Evolutionary conservation across 2,888 invertebrate species (phyloP), one percentile per base, ranked within the genome.

Genomic region (Parasteatoda lunata): DNA sequence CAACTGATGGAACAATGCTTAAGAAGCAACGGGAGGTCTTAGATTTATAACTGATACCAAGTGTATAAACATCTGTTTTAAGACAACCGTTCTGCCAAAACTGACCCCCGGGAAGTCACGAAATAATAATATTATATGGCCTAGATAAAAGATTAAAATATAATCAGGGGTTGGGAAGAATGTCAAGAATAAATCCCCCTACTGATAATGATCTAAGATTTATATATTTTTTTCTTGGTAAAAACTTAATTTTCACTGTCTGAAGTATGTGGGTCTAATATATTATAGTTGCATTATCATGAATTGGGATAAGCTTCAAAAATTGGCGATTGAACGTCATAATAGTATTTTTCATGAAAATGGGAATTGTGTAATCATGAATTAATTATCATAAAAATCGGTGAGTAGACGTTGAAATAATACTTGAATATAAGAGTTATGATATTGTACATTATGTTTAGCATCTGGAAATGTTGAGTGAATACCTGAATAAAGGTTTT

Each of bases 31-130:
- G 59, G 59, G 59, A n/a, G 59, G 59, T 59, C 9, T 59, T n/a
- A 13, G 59, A 59, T 59, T n/a, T 59, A 4, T 13, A n/a, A 4
- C 59, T 13, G 59, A 59, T 59, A 59, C 59, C 11, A 59, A n/a
- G 59, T 59, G 59, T 59, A 59, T 59, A 59, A 59, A 59, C 59
- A 59, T 9, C 59, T 59, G 59, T 59, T n/a, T 59, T 59, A 30
- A n/a, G 59, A 59, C 59, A 59, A 9, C 59, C 59, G n/a, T n/a
- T 59, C n/a, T 9, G 59, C 11, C 59, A 59, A n/a, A 59, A 59
- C n/a, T 59, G 59, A 59, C 59, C 59, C 59, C 59, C 59, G 9
- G 11, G 11, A 59, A 9, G n/a, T 59, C 59, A 59, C 59, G 59
- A n/a, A 59, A n/a, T n/a, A 59, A 3, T 7, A n/a, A 59, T 30